phyloP scores from a whole-genome alignment of 1,140 invertebrate genomes.

The Apis laboriosa region DNA sequence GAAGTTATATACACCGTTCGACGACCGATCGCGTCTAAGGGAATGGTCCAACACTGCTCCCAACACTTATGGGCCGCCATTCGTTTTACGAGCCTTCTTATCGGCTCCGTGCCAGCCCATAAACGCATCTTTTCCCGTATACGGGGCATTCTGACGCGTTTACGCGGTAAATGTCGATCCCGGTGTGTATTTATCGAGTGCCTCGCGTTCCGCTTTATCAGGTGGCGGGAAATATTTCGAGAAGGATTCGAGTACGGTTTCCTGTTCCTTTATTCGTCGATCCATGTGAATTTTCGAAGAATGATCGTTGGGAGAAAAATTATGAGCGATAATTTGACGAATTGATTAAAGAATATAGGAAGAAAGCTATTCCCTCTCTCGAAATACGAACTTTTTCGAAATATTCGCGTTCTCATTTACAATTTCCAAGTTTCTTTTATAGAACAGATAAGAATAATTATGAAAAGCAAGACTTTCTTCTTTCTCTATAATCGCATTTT shows the following conservation, averaged over 20 bases:
- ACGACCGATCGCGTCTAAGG: conserved; percentile 65
- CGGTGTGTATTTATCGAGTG: conserved; percentile 56
- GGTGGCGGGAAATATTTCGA: background rate
- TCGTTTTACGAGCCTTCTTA: conserved; percentile 79
- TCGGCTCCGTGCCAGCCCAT: conserved; percentile 76
- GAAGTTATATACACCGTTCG: conserved; percentile 51
- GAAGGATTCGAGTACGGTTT: background rate
- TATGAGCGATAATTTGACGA: no score
- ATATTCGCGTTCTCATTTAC: no score
- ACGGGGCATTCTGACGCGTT: conserved; percentile 57
- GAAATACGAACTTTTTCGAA: no score
- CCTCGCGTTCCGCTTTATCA: conserved; percentile 13
- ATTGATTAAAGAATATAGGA: no score
- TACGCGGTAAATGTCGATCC: conserved; percentile 61
- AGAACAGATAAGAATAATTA: no score
- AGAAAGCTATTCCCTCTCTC: no score
- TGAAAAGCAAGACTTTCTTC: no score
- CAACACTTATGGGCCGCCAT: conserved; percentile 74
- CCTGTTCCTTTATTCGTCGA: no score
- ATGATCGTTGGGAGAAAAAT: no score
- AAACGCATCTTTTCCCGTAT: conserved; percentile 70
- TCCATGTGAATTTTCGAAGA: no score
- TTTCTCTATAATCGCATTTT: no score
- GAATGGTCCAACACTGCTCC: conserved; percentile 61
- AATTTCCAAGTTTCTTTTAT: no score